A percentile compares a stretch with the other conserved stretches of the same genome.
These are phyloP conservation scores for Imbricaverruca yamaguchii DNA, from an alignment of 2,888 invertebrate genomes.

Conservation along the genomic window DNA sequence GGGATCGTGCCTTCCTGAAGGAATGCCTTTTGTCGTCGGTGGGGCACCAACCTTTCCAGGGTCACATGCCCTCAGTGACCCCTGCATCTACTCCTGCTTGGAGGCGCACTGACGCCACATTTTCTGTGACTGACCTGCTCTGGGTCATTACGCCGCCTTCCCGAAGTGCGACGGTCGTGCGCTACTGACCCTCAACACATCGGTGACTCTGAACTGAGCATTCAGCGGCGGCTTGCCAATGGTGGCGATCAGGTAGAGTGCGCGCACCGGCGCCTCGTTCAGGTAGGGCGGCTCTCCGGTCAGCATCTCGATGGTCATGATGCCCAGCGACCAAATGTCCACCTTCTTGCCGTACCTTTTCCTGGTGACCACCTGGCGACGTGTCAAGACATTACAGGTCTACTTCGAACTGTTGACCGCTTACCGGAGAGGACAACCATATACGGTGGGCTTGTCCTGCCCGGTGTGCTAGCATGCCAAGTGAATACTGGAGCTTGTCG, in stretches of 20 bases:
- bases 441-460: no score
- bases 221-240: conserved; percentile 85
- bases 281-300: conserved; percentile 96
- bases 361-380: neutral
- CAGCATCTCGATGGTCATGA: conserved; percentile 96
- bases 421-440: no score
- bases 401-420: no score
- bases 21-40: no score
- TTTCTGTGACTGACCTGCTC: no score
- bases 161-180: conserved; percentile 49
- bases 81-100: no score
- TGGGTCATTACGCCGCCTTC: neutral
- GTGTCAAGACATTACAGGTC: neutral
- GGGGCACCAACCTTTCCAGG: no score
- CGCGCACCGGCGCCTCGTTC: conserved; percentile 83
- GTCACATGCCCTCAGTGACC: no score
- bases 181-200: conserved; percentile 58
- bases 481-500: no score
- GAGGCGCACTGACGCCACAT: no score
- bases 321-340: conserved; percentile 65
- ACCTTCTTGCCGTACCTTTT: conserved; percentile 51
- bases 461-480: no score
- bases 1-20: no score
- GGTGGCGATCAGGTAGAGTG: conserved; percentile 89
- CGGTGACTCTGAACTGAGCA: conserved; percentile 37